Base-by-base conservation (phyloP, 1,140 invertebrate species). In the Panulirus ornatus region DNA sequence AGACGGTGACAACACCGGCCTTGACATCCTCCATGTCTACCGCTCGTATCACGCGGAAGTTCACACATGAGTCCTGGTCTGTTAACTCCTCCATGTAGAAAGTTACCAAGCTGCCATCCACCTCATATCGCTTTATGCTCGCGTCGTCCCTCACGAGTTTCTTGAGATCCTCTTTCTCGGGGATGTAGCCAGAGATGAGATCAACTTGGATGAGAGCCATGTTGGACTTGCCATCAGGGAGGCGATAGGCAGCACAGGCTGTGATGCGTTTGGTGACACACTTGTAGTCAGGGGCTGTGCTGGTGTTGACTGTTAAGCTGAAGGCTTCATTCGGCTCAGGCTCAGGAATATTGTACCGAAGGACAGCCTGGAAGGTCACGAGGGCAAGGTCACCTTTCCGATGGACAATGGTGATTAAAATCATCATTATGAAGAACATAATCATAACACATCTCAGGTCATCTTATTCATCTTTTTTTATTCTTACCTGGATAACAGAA, bases 1-100 rank as follows among this genome's bases (percentile, higher is more conserved):
- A 95, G 2, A 97, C 94, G 88, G 94, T 95, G 19, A 96, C 95
- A 81, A 95, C 94, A 0, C 95, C 96, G 0, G 96, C 95, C 92
- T 95, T 95, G 0, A 95, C 95, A 75, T 94, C 92, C 22, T 94
- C 93, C 8, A 95, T 94, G 78, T 93, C 93, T 70, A 94, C 93
- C 27, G 93, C 93, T 73, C 94, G 93, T 71, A 94, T 93, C 11
- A 95, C 93, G 58, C 94, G 93, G 79, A 95, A 92, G 16, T 92
- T 92, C 51, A 95, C 93, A 92, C 95, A 95, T 5, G 93, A 93
- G 44, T 92, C 92, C 19, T 91, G 81, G 47, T 90, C 92, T 93
- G 93, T 86, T 6, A 93, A 63, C 92, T 94, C 87, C 76, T 95
- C 94, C 93, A 95, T 94, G 88, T 95, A 95, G 38, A 95, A 93